phyloP scores from a whole-genome alignment of 2,113 vertebrate genomes.

The Percina caprodes region DNA sequence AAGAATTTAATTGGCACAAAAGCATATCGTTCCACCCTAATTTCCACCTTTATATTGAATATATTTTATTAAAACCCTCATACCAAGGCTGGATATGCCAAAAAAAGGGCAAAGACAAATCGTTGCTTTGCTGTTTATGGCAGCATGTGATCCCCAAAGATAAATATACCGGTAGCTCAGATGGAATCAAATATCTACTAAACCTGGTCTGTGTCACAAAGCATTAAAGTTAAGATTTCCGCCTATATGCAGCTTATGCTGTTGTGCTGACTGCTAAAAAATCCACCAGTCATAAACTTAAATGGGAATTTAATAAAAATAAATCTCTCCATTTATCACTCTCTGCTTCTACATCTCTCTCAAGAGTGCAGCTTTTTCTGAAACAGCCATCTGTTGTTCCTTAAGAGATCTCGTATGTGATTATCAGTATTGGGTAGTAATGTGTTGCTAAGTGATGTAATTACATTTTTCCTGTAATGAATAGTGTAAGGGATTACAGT shows the following conservation, averaged over 20 bases:
- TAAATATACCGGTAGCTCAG: background rate
- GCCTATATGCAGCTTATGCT: background rate
- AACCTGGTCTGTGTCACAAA: constrained; percentile 17
- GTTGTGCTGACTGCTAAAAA: constrained; percentile 1
- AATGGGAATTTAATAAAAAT: constrained; percentile 11
- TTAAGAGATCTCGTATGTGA: background rate
- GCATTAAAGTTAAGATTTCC: constrained; percentile 11
- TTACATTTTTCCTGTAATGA: background rate
- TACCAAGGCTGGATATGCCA: background rate
- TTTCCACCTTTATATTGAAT: background rate
- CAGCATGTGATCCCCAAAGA: background rate
- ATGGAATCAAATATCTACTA: constrained; percentile 27
- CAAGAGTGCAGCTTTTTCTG: constrained; percentile 17
- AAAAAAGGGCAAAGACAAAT: background rate
- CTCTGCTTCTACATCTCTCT: constrained; percentile 2
- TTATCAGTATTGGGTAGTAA: background rate
- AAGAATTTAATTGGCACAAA: too few relatives aligned
- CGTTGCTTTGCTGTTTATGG: background rate
- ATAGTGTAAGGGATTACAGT: background rate
- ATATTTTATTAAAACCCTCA: constrained; percentile 5
- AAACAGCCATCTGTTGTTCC: background rate
- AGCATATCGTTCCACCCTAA: too few relatives aligned
- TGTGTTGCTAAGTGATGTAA: background rate
- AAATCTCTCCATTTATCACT: constrained; percentile 15
- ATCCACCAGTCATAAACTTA: background rate